Base-by-base conservation (phyloP, 1,140 invertebrate genomes). In the Bilobella aurantiaca region DNA sequence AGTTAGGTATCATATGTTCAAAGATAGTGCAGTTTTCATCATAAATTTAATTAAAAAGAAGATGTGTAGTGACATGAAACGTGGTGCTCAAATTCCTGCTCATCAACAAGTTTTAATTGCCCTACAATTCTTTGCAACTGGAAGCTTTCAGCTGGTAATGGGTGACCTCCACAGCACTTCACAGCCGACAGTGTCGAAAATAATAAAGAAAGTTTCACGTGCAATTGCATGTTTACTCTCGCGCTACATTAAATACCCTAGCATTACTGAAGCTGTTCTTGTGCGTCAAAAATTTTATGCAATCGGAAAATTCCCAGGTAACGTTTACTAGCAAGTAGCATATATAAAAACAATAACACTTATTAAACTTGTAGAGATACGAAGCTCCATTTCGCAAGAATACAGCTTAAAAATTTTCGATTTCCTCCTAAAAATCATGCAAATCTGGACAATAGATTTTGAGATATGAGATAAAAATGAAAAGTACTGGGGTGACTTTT, bases 281-380 rank as follows among this genome's bases (percentile, higher is more conserved):
- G 32, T 29, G 1, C 3, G 47, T 3, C 14, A 27, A 3, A 34
- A 23, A 27, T 62, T 66, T 62, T 66, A 66, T 28, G 46, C 49
- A 31, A 46, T 66, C 2, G 64, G 37, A n/a, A 31, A 57, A 21
- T 66, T 66, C 49, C 64, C 64, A 66, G 64, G 64, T 62, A 62
- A 59, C 53, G 14, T 57, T n/a, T n/a, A n/a, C n/a, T n/a, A n/a
- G n/a, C n/a, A n/a, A n/a, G n/a, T 42, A 42, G 34, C 34, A 42
- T 8, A 12, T 42, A 12, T 42, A 42, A 42, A 42, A 42, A 18
- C 34, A 42, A 12, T 62, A 62, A 59, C 53, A 16, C 25, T n/a
- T n/a, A n/a, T n/a, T n/a, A n/a, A 42, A 18, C 34, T 12, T 8
- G 8, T 42, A 12, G 8, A 42, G 18, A 42, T 12, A 18, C 34